Evolutionary conservation across 2,797 vertebrate genomes (phyloP), one percentile per base, ranked within the genome.

Genomic region (Podargus strigoides): DNA sequence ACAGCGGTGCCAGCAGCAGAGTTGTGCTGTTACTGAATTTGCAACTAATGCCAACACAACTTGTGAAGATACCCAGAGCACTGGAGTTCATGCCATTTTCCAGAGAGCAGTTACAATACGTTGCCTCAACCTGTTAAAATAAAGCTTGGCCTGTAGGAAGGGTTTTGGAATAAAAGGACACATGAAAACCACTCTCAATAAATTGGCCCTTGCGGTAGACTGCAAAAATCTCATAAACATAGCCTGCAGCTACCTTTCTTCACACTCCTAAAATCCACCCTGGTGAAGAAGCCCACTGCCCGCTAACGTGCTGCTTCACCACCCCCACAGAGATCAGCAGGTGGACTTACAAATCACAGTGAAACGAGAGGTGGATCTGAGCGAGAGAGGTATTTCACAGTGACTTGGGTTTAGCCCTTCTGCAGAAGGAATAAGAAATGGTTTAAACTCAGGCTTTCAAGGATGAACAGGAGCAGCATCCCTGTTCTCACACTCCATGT

Each of bases 381-480:
- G 50, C 37, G 20, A 42, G 19, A 16, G 14, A 62, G 15, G 4
- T 17, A 3, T 49, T 76, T 46, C 55, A 39, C 30, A 21, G 19
- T 4, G 27, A 9, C 46, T 58, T 73, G 19, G 23, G 59, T 20
- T 6, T 20, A 52, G 39, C 12, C 8, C 7, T 66, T 73, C 59
- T 69, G 63, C 20, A 58, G 63, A 53, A 62, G n/a, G 15, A 3
- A 8, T 59, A 39, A 69, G 52, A 79, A 66, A 36, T 18, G 1
- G 12, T 20, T 73, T 22, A 23, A 72, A 39, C 11, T 82, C 34
- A 27, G 34, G 14, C 26, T 75, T 59, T 79, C 53, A 23, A 28
- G 28, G 44, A 22, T 74, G 50, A 59, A 34, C 0, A 0, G n/a
- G 24, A 49, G 6, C 46, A 46, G 27, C 1, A 0, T 22, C 37